Base-by-base conservation (phyloP, 2,113 vertebrate genomes). In the Malurus cyaneus region DNA sequence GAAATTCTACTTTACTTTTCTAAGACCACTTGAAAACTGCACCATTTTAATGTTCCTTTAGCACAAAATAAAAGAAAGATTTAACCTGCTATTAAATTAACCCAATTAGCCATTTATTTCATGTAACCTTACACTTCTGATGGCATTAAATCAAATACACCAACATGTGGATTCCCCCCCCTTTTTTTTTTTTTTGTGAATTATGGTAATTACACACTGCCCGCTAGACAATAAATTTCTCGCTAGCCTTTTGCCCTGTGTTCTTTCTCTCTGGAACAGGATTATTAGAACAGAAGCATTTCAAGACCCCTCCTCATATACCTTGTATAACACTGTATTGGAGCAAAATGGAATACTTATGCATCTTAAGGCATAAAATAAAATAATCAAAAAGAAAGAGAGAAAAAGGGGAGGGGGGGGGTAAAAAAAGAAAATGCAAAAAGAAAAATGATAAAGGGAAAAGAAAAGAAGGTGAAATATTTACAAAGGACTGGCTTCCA, bases 31-130 rank as follows among this genome's bases (percentile, higher is more conserved):
- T 97, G 96, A 97, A 98, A 97, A 97, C 91, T 91, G 87, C 62
- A 97, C 89, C 89, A 96, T 97, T 97, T 98, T 96, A 98, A 97
- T 92, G 77, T 97, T 97, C 95, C 66, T 98, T 96, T 97, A 96
- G 92, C 92, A 97, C 86, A 96, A 96, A 97, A 97, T 98, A 97
- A 98, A 97, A 97, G 94, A 97, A 97, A 97, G 95, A 96, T 96
- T 98, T 98, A 98, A 97, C 96, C 96, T 97, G 91, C 92, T 97
- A 98, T 98, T 98, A 98, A 98, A 98, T 97, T 98, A 98, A 98
- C 95, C 96, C 95, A 98, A 98, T 98, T 97, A 98, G 94, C 88
- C 95, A 97, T 98, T 97, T 98, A 97, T 97, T 97, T 94, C 85
- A 65, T 94, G 93, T 96, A 98, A 97, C 96, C 91, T 97, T 97